Percentiles rank a stretch among this genome's conserved stretches.
These are phyloP conservation scores for Panopea generosa DNA, from an alignment of 2,888 invertebrate genomes.

Conservation along the genomic window DNA sequence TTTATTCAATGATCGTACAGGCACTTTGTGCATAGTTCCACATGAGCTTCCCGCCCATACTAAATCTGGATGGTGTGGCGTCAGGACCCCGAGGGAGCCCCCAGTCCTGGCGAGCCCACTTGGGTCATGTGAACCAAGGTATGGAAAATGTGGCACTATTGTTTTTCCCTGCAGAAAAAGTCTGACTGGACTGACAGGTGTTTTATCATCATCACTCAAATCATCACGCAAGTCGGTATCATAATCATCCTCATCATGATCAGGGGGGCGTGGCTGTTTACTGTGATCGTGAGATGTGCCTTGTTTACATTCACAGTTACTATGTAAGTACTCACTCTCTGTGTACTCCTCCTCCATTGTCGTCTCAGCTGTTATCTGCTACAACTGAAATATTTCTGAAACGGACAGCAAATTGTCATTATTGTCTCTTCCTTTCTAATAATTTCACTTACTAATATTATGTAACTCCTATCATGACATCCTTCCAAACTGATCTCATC, in stretches of 20 bases:
- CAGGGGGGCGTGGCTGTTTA: constrained; percentile 47
- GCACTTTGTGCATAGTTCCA: constrained; percentile 64
- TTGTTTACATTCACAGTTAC: neutral
- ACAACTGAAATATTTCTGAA: no score
- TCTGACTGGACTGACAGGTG: no score
- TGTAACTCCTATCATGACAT: no score
- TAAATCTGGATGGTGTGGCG: constrained; percentile 52
- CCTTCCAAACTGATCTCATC: no score
- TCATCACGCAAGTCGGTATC: neutral
- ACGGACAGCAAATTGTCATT: no score
- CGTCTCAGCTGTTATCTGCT: no score
- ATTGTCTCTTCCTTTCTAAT: no score
- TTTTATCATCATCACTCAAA: no score
- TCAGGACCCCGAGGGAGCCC: constrained; percentile 43
- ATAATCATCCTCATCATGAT: neutral
- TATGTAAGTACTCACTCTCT: neutral
- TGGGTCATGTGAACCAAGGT: constrained; percentile 2
- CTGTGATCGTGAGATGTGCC: neutral
- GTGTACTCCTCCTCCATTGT: no score
- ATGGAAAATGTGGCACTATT: constrained; percentile 37
- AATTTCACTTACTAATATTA: no score
- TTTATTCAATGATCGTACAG: constrained; percentile 3
- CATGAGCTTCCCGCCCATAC: constrained; percentile 61
- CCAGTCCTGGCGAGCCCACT: constrained; percentile 38
- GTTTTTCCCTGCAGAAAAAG: constrained; percentile 21